Evolutionary conservation across 1,140 invertebrate species (phyloP), one percentile per base, ranked within the genome.

Genomic region (Calephelis nemesis): DNA sequence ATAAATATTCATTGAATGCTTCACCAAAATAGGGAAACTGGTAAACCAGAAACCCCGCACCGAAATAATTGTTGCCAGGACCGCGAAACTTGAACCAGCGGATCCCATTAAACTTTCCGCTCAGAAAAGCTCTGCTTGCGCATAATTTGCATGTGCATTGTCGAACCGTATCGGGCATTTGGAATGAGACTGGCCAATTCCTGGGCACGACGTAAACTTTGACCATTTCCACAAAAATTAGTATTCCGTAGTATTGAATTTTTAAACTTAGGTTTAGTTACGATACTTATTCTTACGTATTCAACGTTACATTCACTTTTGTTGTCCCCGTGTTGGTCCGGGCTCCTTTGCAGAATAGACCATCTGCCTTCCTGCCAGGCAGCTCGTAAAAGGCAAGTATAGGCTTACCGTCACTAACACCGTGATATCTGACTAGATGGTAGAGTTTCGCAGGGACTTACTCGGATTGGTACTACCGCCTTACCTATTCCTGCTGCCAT

Each of bases 81-180:
- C 82, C 80, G 82, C 74, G 79, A 76, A 86, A 86, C 77, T 84
- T 82, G 75, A 82, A 69, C 74, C 74, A 72, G 72, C 74, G 77
- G 73, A 83, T 81, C 77, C 85, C 76, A 88, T 90, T 88, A 87
- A 88, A 88, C 82, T 88, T 90, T 85, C 77, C 78, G 81, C 76
- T 74, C 79, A 81, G 80, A 82, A 85, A 85, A 82, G 87, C 81
- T 81, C 82, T 82, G 81, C 81, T 78, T 75, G 78, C 65, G 77
- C 79, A 83, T 86, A 86, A 90, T 90, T 86, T 89, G 83, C 88
- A 91, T 91, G 80, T 86, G 82, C 84, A 88, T 89, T 88, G 87
- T 89, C 87, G 87, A 85, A 86, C 82, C 81, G 84, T 87, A 91
- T 89, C 86, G 81, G 86, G 84, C 76, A 69, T 84, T 85, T 70